Evolutionary conservation across 2,113 vertebrate species (phyloP), one percentile per base, ranked within the genome.

Genomic region (Prinia subflava): DNA sequence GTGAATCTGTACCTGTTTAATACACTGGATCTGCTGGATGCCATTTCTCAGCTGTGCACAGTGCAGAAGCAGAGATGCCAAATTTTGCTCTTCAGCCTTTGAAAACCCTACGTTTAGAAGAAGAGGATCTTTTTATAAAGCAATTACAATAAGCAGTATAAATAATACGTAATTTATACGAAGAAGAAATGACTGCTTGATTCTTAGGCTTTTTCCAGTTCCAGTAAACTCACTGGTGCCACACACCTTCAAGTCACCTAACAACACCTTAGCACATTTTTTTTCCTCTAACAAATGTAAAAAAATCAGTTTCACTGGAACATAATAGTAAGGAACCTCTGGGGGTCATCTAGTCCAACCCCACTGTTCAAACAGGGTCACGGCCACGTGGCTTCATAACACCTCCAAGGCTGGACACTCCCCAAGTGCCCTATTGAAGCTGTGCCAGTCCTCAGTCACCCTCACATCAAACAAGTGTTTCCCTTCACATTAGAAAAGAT

Each of bases 21-120:
- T 88, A 46, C 96, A 97, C 75, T 98, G 98, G 87, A 99, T 99
- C 97, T 99, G 99, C 77, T 98, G 98, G 63, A 99, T 98, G 14
- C 99, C 99, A 89, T 99, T 98, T 2, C 88, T 96, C 71, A 99
- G 97, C 21, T 97, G 96, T 27, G 98, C 89, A 73, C 98, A 99
- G 4, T 78, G 97, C 91, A 98, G 97, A 49, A 99, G 97, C 47
- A 98, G 97, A 82, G 97, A 98, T 24, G 98, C 99, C 16, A 99
- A 79, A 81, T 98, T 98, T 57, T 95, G 70, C 63, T 97, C 96
- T 83, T 95, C 97, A 82, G 82, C 94, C 28, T 98, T 97, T 95
- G 97, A 97, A 86, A 98, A 98, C 94, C 13, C 98, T 99, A 94
- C 10, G 93, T 59, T 91, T 50, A 47, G 37, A 71, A 95, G 42